These are phyloP conservation scores for Coptodon bakossiorum DNA, from an alignment of 2,113 vertebrate genomes.

Conservation along the genomic window DNA sequence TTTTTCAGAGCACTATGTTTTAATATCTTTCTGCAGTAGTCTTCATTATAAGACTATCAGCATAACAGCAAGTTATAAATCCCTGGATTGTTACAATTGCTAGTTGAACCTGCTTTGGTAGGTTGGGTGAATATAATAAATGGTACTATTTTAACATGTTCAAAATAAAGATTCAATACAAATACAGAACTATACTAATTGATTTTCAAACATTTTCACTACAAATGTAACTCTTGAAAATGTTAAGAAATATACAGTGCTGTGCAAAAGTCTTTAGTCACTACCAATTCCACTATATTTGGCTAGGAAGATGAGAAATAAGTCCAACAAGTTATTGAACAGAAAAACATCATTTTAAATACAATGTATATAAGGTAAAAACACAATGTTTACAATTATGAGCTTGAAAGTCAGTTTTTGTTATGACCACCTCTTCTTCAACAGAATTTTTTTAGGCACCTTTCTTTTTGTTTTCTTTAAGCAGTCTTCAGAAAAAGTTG, in stretches of 20 bases:
- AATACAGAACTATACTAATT: background rate
- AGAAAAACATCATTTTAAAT: background rate
- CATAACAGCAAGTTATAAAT: background rate
- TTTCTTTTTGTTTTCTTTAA: background rate
- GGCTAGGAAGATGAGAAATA: background rate
- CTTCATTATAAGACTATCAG: background rate
- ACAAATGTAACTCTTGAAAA: background rate
- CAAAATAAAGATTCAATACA: background rate
- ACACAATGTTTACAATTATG: background rate
- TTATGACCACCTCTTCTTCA: background rate
- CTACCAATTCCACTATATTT: background rate
- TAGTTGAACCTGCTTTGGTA: background rate
- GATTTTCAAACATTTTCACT: background rate
- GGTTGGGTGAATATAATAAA: background rate
- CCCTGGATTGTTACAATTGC: background rate
- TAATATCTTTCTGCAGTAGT: background rate
- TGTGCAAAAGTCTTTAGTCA: background rate
- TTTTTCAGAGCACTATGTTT: background rate
- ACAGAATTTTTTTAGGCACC: background rate
- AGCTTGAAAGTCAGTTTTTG: background rate
- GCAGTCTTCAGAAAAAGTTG: background rate
- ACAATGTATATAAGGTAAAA: background rate
- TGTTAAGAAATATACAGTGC: background rate
- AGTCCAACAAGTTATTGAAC: background rate
- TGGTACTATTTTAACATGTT: background rate